Evolutionary conservation across 2,797 vertebrate species (phyloP).

Genomic region (Cyprinodon diabolis): DNA sequence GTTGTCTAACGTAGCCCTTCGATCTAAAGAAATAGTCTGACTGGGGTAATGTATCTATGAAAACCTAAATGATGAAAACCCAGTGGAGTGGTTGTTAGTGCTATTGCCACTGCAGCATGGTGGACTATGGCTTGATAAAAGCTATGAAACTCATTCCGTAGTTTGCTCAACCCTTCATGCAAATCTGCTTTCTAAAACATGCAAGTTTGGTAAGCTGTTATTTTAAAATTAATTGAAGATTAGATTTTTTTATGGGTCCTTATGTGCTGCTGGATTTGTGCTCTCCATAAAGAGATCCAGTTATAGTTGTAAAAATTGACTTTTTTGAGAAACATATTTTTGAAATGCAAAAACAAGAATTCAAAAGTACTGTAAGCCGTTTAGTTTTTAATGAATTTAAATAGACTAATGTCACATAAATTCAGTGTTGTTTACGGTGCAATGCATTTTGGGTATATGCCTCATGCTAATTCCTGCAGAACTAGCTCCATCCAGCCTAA

Average conservation of each 20-base stretch:
- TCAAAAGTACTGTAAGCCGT: no score
- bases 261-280: background rate
- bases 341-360: no score
- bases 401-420: no score
- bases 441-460: no score
- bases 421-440: no score
- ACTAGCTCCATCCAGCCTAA: no score
- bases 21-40: no score
- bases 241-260: background rate
- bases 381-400: no score
- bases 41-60: background rate
- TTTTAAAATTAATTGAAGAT: background rate
- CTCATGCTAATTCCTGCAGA: no score
- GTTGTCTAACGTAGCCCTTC: background rate
- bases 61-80: background rate
- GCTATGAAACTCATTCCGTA: background rate
- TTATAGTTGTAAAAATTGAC: no score
- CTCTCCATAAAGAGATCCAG: background rate
- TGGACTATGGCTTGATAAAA: background rate
- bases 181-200: background rate
- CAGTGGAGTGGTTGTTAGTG: background rate
- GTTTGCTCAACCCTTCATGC: background rate
- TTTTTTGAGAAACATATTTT: no score
- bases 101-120: background rate
- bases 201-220: background rate